Evolutionary conservation across 2,888 invertebrate genomes (phyloP), one percentile per base, ranked within the genome.

Genomic region (Patella depressa): DNA sequence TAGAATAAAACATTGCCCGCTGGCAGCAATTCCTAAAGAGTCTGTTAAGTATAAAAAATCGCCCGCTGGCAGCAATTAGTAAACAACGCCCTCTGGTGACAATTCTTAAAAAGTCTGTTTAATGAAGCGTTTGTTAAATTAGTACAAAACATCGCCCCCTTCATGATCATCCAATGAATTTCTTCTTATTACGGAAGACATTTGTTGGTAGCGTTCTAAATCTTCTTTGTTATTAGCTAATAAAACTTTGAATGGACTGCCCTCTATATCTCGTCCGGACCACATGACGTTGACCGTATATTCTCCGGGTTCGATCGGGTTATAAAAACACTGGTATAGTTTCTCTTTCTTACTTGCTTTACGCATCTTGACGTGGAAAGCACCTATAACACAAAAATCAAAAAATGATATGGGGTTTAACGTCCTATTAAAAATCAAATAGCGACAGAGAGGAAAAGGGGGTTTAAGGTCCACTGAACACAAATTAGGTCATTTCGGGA

Each of bases 351-450:
- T 85, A 74, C 87, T 88, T 14, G 85, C 84, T 54, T 86, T 81
- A 70, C 83, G 83, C 86, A 88, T 86, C 78, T 86, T 86, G 17
- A 87, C 88, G 53, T 86, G 82, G 83, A 88, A 88, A 0, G 87
- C 88, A 74, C 88, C 88, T 88, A 79, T 3, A 74, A 77, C 45
- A 45, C 45, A 45, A 9, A 45, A 45, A 45, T 5, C 45, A 45
- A 45, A 45, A 45, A 45, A 45, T 45, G 45, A 45, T 3, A 45
- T 7, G 7, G 45, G 45, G 45, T 45, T 45, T 45, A 45, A 45
- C 5, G 7, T 45, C 7, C 5, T 34, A 34, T 4, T 34, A 34
- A 34, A 34, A 34, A 34, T 3, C 4, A n/a, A 29, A 29, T 34
- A 34, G 7, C 1, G 45, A 7, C 45, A 45, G 45, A 45, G 34